Percentiles rank a stretch among this genome's conserved stretches.
Evolutionary conservation across 2,113 vertebrate species (phyloP).

Genomic region (Strix aluco): DNA sequence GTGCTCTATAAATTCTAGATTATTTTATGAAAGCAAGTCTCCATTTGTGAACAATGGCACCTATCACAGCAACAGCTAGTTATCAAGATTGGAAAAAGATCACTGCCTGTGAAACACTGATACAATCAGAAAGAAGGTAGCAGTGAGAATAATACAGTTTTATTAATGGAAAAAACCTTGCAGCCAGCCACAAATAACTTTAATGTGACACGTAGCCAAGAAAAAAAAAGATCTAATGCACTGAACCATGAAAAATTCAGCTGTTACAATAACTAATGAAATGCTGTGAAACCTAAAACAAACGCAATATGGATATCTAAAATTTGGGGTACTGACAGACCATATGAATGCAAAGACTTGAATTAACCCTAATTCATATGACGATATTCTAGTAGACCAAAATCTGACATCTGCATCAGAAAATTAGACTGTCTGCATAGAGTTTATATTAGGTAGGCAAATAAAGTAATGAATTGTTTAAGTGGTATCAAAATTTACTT

Average conservation of each 20-base stretch:
- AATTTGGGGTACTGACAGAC: background rate
- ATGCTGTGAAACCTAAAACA: background rate
- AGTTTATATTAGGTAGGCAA: background rate
- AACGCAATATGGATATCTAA: background rate
- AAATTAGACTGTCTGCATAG: background rate
- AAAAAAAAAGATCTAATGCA: background rate
- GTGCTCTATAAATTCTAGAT: background rate
- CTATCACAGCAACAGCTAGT: background rate
- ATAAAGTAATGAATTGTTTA: background rate
- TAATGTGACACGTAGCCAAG: background rate
- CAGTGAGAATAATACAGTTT: background rate
- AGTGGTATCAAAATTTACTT: background rate
- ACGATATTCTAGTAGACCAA: background rate
- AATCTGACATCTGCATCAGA: background rate
- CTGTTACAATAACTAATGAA: background rate
- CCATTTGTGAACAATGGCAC: background rate
- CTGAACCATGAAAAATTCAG: background rate
- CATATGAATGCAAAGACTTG: background rate
- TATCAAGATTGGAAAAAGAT: background rate
- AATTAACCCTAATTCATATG: background rate
- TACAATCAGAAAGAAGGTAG: background rate
- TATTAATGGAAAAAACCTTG: background rate
- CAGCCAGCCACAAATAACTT: background rate
- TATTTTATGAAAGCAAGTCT: background rate
- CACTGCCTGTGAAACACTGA: background rate